A percentile compares a stretch with the other conserved stretches of the same genome.
phyloP scores from a whole-genome alignment of 2,113 vertebrate genomes.

The Poeciliopsis turrubarensis region DNA sequence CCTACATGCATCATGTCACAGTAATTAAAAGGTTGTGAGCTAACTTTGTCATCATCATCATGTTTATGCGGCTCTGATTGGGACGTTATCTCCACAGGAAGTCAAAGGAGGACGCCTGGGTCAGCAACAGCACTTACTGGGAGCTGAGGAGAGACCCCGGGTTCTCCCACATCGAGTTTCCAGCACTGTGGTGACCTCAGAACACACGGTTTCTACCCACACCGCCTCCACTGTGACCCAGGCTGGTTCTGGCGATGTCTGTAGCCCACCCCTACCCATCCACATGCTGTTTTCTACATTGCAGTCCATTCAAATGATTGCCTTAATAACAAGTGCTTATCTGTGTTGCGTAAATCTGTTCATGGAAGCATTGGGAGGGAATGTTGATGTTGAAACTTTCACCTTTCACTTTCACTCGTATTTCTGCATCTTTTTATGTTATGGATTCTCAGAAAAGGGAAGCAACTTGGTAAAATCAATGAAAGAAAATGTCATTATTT shows the following conservation, averaged over 20 bases:
- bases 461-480: conserved; percentile 34
- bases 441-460: conserved; percentile 49
- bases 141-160: conserved; percentile 89
- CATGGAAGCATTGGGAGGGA: conserved; percentile 68
- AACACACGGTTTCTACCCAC: conserved; percentile 10
- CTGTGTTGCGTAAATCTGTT: conserved; percentile 63
- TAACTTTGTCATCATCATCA: neutral
- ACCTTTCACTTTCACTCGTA: conserved; percentile 26
- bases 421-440: conserved; percentile 25
- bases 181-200: conserved; percentile 88
- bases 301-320: conserved; percentile 63
- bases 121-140: conserved; percentile 94
- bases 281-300: conserved; percentile 45
- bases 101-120: conserved; percentile 89
- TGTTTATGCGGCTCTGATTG: neutral
- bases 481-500: conserved; percentile 1
- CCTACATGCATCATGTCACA: too few species aligned
- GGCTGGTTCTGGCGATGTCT: conserved; percentile 49
- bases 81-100: conserved; percentile 77
- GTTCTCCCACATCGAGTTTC: conserved; percentile 88
- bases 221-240: conserved; percentile 59
- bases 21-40: neutral
- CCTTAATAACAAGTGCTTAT: conserved; percentile 79
- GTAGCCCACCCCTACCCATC: conserved; percentile 23
- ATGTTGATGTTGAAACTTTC: conserved; percentile 63